A percentile compares a stretch with the other conserved stretches of the same genome.
These are phyloP conservation scores for Acrobasis repandana DNA, from an alignment of 2,888 invertebrate genomes.

Conservation along the genomic window DNA sequence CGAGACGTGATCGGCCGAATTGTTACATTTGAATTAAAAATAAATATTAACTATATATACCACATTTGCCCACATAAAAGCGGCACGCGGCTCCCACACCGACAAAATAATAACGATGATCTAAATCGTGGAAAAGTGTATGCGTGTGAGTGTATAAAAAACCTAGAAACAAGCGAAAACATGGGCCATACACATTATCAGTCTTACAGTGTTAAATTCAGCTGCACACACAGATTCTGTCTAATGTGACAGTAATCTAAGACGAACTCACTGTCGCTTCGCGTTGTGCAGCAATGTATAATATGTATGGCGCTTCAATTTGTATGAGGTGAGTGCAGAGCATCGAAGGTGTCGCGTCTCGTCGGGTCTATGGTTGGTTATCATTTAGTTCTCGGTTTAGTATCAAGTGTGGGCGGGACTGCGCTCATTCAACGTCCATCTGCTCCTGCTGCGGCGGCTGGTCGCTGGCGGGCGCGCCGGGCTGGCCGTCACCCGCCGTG, in stretches of 20 bases:
- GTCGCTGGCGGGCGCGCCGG: conserved; percentile 37
- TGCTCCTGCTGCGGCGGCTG: conserved; percentile 53
- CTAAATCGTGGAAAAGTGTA: conserved; percentile 18
- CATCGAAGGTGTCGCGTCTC: neutral
- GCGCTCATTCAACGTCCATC: conserved; percentile 76
- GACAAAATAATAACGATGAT: conserved; percentile 41
- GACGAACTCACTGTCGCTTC: no score
- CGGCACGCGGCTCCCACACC: conserved; percentile 34
- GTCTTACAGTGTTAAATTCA: no score
- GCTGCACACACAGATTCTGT: no score
- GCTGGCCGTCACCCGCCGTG: conserved; percentile 55
- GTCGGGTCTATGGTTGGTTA: conserved; percentile 28
- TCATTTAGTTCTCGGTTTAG: conserved; percentile 44
- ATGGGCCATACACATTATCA: no score
- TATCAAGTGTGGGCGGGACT: conserved; percentile 23
- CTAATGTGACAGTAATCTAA: no score
- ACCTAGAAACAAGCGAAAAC: neutral
- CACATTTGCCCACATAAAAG: conserved; percentile 36
- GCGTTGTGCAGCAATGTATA: no score
- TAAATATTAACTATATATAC: conserved; percentile 61
- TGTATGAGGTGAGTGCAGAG: neutral
- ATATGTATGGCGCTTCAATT: no score
- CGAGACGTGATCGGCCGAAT: conserved; percentile 41
- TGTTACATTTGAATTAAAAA: conserved; percentile 50
- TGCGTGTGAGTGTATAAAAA: conserved; percentile 13